Evolutionary conservation across 2,797 vertebrate genomes (phyloP), one percentile per base, ranked within the genome.

Genomic region (Myotis myotis): DNA sequence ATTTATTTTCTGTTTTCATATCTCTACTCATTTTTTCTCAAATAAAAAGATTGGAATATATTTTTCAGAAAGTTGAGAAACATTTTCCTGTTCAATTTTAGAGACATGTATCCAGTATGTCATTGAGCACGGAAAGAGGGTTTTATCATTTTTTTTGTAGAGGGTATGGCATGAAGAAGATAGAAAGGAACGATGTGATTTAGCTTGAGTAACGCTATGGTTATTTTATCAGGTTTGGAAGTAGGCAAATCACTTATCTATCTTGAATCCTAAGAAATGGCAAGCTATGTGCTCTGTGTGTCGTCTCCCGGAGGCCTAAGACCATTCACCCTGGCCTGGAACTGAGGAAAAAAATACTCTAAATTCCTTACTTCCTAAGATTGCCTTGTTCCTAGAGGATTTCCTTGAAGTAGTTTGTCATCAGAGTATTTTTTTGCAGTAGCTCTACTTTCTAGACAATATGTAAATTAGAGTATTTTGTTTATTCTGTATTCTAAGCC

Each of bases 401-500:
- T 96, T 90, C 82, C 89, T 88, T 92, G 70, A 87, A 95, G 66
- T 86, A 88, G 38, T 62, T 70, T 94, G 74, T 89, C 44, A 64
- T 19, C 33, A 84, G 70, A 88, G 28, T 49, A 74, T 88, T 96
- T 95, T 96, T 60, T 93, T 80, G 13, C 62, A 91, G 62, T 92
- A 53, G 78, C 25, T 80, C 25, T 92, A 68, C 17, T 92, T 97
- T 95, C 23, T 83, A 55, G 81, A 94, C 49, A 28, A 75, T 92
- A 55, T 87, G 49, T 83, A 87, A 94, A 95, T 97, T 33, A 66
- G 47, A 8, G 20, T 86, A 76, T 94, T 82, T 89, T 96, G 30
- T 86, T 85, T 72, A 47, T 86, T 94, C 41, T 94, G 33, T 87
- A 33, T 92, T 95, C 66, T 91, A 85, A 64, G 55, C 79, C 90